A percentile compares a stretch with the other conserved stretches of the same genome.
phyloP scores from a whole-genome alignment of 2,888 invertebrate species.

The Sesia bembeciformis region DNA sequence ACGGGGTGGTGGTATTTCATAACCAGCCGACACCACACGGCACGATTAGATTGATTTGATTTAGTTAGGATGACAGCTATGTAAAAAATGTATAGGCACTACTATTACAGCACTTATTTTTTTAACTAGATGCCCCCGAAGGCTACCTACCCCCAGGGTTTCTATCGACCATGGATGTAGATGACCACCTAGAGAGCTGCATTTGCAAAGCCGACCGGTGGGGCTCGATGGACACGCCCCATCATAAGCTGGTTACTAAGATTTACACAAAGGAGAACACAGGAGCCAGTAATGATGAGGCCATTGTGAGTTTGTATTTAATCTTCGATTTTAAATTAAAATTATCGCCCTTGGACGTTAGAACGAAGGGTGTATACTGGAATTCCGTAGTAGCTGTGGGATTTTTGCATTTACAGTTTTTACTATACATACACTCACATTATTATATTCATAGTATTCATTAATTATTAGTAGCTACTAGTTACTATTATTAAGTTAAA shows the following conservation, averaged over 20 bases:
- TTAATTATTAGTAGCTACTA: too few species aligned
- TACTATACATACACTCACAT: too few species aligned
- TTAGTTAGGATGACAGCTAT: too few species aligned
- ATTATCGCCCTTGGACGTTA: not conserved
- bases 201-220: conserved; percentile 16
- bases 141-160: conserved; percentile 59
- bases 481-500: too few species aligned
- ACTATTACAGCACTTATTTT: too few species aligned
- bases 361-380: not conserved
- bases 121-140: conserved; percentile 36
- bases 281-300: conserved; percentile 32
- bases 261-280: conserved; percentile 21
- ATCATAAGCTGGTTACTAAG: conserved; percentile 27
- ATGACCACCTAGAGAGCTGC: conserved; percentile 25
- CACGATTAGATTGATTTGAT: too few species aligned
- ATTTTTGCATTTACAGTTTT: too few species aligned
- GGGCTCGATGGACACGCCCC: conserved; percentile 41
- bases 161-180: conserved; percentile 12
- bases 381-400: too few species aligned
- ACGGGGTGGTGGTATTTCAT: too few species aligned
- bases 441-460: too few species aligned
- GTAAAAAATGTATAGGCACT: too few species aligned
- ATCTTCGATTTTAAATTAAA: not conserved
- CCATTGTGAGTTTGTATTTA: conserved; percentile 27
- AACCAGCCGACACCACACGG: too few species aligned